Evolutionary conservation across 2,888 invertebrate species (phyloP).

Genomic region (Ptilodon capucinus): DNA sequence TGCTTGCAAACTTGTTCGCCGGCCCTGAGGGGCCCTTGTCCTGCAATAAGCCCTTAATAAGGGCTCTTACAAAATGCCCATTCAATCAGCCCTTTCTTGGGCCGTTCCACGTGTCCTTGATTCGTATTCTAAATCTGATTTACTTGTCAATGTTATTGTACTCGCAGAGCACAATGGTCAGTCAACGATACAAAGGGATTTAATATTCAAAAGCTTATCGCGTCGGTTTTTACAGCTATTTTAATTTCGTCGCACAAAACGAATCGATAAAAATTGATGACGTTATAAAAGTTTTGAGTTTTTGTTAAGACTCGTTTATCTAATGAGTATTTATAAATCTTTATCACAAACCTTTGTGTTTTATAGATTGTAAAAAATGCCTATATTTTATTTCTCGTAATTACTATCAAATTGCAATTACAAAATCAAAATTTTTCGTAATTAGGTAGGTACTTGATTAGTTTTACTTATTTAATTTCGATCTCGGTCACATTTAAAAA

Average conservation of each 20-base stretch:
- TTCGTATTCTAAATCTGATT: slow-evolving; percentile 69
- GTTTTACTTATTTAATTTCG: too few relatives aligned
- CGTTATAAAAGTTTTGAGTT: slow-evolving; percentile 54
- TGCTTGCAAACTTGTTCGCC: slow-evolving; percentile 48
- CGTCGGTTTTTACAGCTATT: slow-evolving; percentile 51
- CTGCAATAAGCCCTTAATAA: slow-evolving; percentile 77
- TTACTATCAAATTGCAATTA: too few relatives aligned
- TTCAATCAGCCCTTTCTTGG: slow-evolving; percentile 69
- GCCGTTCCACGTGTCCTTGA: slow-evolving; percentile 75
- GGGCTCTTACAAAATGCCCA: slow-evolving; percentile 60
- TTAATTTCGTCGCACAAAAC: slow-evolving; percentile 56
- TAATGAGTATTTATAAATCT: background rate
- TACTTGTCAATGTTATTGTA: slow-evolving; percentile 68
- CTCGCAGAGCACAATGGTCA: slow-evolving; percentile 63
- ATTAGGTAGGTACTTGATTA: too few relatives aligned
- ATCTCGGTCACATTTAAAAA: too few relatives aligned
- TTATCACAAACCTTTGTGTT: slow-evolving; percentile 8
- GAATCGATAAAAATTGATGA: slow-evolving; percentile 63
- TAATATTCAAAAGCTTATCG: slow-evolving; percentile 67
- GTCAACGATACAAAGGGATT: slow-evolving; percentile 46
- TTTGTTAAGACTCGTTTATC: slow-evolving; percentile 22
- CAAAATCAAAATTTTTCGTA: too few relatives aligned
- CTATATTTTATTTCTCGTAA: background rate
- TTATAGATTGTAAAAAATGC: background rate
- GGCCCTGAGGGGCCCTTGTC: slow-evolving; percentile 59